Evolutionary conservation across 1,140 invertebrate species (phyloP), one percentile per base, ranked within the genome.

Genomic region (Calliopsis andreniformis): DNA sequence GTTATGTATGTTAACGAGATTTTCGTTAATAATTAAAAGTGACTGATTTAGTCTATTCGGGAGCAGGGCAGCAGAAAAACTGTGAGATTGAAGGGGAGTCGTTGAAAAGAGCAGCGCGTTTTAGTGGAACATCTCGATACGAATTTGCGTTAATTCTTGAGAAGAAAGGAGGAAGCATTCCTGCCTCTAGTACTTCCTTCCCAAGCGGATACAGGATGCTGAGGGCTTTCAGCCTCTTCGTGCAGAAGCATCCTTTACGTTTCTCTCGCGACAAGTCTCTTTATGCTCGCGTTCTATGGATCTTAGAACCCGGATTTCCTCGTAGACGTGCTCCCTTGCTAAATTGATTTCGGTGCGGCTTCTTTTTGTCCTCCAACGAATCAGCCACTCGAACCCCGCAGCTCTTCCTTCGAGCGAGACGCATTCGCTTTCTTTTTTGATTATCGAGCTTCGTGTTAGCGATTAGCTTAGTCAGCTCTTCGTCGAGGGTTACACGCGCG

Each of bases 261-360:
- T 71, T 51, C 70, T 59, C 77, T 58, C 53, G 28, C 39, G n/a
- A 79, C 63, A 80, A 56, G 51, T 80, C 85, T 87, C 88, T 90
- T 89, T 89, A 88, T 87, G 80, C 67, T 79, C 82, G 78, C 80
- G 84, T 90, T 88, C 88, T 86, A 88, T 84, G 86, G 87, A 90
- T 90, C 88, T 84, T 87, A 87, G 85, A 85, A 86, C 56, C 88
- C 88, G 89, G 89, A 90, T 90, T 91, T 91, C 89, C 89, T 89
- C 84, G 82, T 73, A 87, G 85, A 84, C 80, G 76, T 78, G 77
- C 85, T 77, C 80, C 84, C 59, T 82, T 55, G 76, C 75, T 81
- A 88, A 89, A 91, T 91, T 91, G 88, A 91, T 89, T 90, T 81
- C 68, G 80, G 75, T 86, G 84, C 87, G 89, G 89, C 87, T 90